phyloP scores from a whole-genome alignment of 2,797 vertebrate genomes.

The Megalops cyprinoides region DNA sequence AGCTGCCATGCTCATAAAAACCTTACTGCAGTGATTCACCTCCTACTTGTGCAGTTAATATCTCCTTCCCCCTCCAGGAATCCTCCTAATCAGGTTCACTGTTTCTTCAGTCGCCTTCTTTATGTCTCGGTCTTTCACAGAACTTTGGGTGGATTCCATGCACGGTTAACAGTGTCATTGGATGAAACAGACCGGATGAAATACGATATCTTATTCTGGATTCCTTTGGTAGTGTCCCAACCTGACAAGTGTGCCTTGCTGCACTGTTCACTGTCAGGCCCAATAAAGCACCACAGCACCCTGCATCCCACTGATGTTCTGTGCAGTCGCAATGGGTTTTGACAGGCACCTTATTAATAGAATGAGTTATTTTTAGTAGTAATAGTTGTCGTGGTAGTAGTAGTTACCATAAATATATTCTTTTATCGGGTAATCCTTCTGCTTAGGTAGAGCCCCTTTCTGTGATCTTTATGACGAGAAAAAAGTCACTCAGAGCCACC shows the following conservation, averaged over 20 bases:
- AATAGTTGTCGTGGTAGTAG: neutral
- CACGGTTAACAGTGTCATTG: neutral
- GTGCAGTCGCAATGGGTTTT: neutral
- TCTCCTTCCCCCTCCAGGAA: too few relatives aligned
- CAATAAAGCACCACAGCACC: neutral
- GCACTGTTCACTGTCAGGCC: neutral
- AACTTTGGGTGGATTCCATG: neutral
- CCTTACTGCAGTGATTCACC: constrained; percentile 38
- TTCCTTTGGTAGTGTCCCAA: too few relatives aligned
- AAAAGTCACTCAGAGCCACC: neutral
- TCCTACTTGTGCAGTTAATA: constrained; percentile 58
- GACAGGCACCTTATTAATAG: neutral
- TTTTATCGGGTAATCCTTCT: too few relatives aligned
- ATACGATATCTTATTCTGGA: too few relatives aligned
- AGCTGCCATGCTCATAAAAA: constrained; percentile 33
- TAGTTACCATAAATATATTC: neutral
- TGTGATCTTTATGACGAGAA: too few relatives aligned
- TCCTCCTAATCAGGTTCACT: too few relatives aligned
- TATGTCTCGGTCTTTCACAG: too few relatives aligned
- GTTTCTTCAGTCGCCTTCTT: too few relatives aligned
- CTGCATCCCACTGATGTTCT: neutral
- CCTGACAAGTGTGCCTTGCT: neutral
- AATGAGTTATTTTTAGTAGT: neutral
- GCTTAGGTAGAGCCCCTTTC: too few relatives aligned
- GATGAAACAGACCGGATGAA: neutral